Conservation (phyloP, 2,797 vertebrate genomes). For the Hydrophis major region DNA sequence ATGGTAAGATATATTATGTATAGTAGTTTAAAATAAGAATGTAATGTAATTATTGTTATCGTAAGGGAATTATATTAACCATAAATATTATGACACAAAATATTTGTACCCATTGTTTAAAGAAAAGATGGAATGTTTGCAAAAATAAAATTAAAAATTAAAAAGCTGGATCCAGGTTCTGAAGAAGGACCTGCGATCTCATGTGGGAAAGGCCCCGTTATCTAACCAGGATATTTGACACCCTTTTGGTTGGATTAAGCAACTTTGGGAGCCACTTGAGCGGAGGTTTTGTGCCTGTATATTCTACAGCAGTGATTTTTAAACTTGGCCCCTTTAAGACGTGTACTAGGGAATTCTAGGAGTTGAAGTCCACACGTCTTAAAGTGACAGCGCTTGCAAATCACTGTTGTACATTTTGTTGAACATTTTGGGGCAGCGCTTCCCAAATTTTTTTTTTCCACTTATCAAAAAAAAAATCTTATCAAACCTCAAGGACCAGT, state of each 20-base stretch:
- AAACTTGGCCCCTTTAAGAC: background rate
- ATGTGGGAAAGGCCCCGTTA: background rate
- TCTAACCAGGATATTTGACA: background rate
- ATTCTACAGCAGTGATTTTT: background rate
- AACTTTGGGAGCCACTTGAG: background rate
- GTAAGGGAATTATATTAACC: no score
- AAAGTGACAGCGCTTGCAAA: background rate
- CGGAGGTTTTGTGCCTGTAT: background rate
- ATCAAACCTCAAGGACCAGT: no score
- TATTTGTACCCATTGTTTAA: no score
- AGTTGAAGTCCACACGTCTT: background rate
- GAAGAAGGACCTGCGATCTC: background rate
- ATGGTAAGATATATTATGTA: no score
- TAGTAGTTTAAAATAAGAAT: no score
- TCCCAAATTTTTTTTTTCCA: no score
- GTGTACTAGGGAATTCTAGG: background rate
- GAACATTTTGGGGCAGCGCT: background rate
- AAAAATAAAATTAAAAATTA: no score
- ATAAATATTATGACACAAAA: no score
- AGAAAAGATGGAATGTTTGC: no score
- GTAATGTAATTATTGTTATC: no score
- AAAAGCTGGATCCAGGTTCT: background rate
- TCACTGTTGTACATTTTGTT: background rate
- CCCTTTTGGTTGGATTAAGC: background rate
- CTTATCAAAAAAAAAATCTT: no score